Evolutionary conservation across 1,140 invertebrate species (phyloP).

Genomic region (Scaptomyza pallida): DNA sequence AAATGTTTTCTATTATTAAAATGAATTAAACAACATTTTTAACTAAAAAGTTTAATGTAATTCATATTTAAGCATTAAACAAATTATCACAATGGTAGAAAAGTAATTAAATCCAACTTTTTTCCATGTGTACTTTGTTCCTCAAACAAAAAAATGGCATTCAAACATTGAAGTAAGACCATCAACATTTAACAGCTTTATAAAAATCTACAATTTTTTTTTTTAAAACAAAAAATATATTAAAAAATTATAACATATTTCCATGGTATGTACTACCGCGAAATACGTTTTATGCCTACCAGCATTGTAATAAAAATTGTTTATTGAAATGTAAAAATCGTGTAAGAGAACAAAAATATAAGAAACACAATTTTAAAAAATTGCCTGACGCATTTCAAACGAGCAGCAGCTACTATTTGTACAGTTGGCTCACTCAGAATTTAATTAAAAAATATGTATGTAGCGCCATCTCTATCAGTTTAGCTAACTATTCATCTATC

Average conservation of each 20-base stretch:
- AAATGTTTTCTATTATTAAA: too few species aligned
- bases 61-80: too few species aligned
- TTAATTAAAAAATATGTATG: constrained; percentile 43
- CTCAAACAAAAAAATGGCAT: too few species aligned
- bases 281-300: constrained; percentile 1
- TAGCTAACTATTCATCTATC: neutral
- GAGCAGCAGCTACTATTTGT: constrained; percentile 23
- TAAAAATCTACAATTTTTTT: too few species aligned
- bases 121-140: too few species aligned
- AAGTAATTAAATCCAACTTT: too few species aligned
- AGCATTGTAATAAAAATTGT: constrained; percentile 46
- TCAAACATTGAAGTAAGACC: too few species aligned
- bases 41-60: too few species aligned
- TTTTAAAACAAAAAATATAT: too few species aligned
- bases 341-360: neutral
- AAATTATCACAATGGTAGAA: too few species aligned
- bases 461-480: neutral
- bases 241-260: constrained; percentile 31
- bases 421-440: constrained; percentile 36
- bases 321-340: constrained; percentile 49
- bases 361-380: constrained; percentile 10
- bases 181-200: too few species aligned
- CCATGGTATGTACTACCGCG: neutral
- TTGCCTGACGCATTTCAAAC: constrained; percentile 16
- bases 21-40: too few species aligned